Percentiles rank a stretch among this genome's conserved stretches.
Conservation (phyloP, 2,888 invertebrate genomes). For the Brachyptera risi region DNA sequence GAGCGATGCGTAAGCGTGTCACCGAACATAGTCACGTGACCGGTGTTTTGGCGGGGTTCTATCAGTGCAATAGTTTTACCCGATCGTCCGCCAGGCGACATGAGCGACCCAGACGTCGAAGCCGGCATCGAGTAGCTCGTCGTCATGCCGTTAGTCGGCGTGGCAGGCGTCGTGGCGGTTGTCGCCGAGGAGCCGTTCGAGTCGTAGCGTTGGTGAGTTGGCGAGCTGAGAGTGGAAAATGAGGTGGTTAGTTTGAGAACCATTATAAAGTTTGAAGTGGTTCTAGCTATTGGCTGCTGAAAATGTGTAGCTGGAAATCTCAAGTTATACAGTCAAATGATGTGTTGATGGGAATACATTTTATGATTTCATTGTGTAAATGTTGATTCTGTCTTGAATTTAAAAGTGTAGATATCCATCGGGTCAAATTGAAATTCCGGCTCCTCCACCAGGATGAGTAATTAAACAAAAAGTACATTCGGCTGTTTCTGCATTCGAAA, state of each 20-base stretch:
- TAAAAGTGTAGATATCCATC: too few species aligned
- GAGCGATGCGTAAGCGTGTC: conserved; percentile 56
- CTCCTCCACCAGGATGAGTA: too few species aligned
- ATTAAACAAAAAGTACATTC: too few species aligned
- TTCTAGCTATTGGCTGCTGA: too few species aligned
- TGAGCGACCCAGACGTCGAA: not conserved
- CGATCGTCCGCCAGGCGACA: conserved; percentile 19
- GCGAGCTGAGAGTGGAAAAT: conserved; percentile 36
- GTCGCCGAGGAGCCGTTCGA: conserved; percentile 21
- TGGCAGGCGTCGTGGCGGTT: conserved; percentile 26
- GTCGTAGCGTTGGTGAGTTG: conserved; percentile 28
- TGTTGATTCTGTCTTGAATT: too few species aligned
- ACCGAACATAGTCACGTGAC: conserved; percentile 66
- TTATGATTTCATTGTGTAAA: too few species aligned
- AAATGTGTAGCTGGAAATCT: too few species aligned
- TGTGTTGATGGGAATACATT: too few species aligned
- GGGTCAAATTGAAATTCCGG: too few species aligned
- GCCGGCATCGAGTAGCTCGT: conserved; percentile 15
- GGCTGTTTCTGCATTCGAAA: too few species aligned
- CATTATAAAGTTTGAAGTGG: too few species aligned
- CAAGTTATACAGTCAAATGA: not conserved
- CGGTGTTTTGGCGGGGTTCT: conserved; percentile 22
- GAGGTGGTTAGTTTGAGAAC: too few species aligned
- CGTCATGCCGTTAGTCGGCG: conserved; percentile 25
- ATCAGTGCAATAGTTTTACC: conserved; percentile 27